Conservation (phyloP, 2,888 invertebrate species). For the Diaphora mendica region DNA sequence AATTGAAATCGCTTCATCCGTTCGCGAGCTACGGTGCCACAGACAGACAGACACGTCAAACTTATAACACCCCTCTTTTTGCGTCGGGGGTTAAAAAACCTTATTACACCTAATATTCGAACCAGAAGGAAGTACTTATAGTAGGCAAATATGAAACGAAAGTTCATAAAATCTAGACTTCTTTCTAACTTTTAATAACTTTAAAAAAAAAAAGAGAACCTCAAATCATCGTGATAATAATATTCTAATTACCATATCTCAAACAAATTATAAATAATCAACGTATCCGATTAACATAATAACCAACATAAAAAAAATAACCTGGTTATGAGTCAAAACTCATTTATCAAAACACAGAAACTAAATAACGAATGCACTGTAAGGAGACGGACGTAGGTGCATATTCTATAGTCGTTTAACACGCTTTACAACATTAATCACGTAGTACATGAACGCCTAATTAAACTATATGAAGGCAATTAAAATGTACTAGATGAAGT, state of each 20-base stretch:
- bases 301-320: slow-evolving; percentile 18
- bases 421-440: slow-evolving; percentile 76
- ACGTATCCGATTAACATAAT: slow-evolving; percentile 7
- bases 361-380: slow-evolving; percentile 32
- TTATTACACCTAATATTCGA: background rate
- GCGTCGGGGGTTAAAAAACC: too few species aligned
- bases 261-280: background rate
- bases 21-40: too few species aligned
- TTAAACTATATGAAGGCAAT: slow-evolving; percentile 81
- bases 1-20: too few species aligned
- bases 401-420: slow-evolving; percentile 65
- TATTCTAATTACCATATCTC: background rate
- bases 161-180: too few species aligned
- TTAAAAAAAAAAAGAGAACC: background rate
- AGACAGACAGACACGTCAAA: too few species aligned
- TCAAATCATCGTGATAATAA: background rate
- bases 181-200: too few species aligned
- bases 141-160: too few species aligned
- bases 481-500: slow-evolving; percentile 76
- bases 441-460: slow-evolving; percentile 67
- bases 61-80: too few species aligned
- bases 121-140: too few species aligned
- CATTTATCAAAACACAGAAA: slow-evolving; percentile 48
- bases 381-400: slow-evolving; percentile 32
- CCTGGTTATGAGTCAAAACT: slow-evolving; percentile 37